A percentile compares a stretch with the other conserved stretches of the same genome.
phyloP scores from a whole-genome alignment of 2,797 vertebrate genomes.

The Sarcophilus harrisii region DNA sequence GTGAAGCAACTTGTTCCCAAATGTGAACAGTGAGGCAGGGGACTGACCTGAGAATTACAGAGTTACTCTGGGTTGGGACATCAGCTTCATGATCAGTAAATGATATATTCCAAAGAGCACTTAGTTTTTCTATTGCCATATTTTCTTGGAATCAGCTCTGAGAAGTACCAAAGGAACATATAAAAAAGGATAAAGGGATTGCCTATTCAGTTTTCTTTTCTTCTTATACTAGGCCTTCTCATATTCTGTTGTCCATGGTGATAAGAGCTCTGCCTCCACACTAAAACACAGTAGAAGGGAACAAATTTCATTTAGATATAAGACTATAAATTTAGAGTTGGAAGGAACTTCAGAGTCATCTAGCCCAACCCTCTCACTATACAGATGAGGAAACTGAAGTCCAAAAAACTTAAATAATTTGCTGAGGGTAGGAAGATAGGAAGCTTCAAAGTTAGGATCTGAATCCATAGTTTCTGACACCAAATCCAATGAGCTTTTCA shows the following conservation, averaged over 20 bases:
- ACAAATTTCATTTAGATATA: not conserved
- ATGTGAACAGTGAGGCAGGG: not conserved
- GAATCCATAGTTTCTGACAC: not conserved
- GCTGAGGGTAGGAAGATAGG: not conserved
- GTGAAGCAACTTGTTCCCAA: conserved; percentile 47
- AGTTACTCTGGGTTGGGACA: not conserved
- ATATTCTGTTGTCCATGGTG: not conserved
- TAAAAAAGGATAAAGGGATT: conserved; percentile 16
- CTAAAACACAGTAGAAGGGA: not conserved
- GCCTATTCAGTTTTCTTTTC: not conserved
- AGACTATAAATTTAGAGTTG: not conserved
- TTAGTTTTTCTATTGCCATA: not conserved
- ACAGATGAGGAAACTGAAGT: not conserved
- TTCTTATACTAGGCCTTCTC: conserved; percentile 41
- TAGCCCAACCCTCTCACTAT: too few species aligned
- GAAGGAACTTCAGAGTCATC: not conserved
- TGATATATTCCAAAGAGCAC: not conserved
- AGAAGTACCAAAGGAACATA: conserved; percentile 26
- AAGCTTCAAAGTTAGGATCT: not conserved
- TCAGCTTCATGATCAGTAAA: conserved; percentile 21
- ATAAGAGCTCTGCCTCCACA: not conserved
- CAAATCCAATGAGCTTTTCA: not conserved
- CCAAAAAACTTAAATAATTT: not conserved
- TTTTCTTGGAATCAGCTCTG: conserved; percentile 27
- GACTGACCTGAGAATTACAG: not conserved